Percentiles rank a stretch among this genome's conserved stretches.
Conservation (phyloP, 2,113 vertebrate genomes). For the Lophius piscatorius region DNA sequence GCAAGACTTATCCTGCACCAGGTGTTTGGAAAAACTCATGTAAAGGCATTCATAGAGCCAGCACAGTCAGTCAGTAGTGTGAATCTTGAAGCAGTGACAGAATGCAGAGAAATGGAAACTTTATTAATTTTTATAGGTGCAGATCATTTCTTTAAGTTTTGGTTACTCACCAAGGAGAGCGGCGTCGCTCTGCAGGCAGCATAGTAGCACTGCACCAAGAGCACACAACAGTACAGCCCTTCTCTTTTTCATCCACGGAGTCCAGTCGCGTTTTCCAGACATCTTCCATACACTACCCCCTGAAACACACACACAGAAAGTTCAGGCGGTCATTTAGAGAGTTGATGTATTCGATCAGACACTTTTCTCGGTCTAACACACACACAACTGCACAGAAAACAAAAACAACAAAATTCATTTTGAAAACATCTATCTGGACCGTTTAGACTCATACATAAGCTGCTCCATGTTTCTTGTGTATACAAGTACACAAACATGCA, state of each 20-base stretch:
- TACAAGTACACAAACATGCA: slow-evolving; percentile 34
- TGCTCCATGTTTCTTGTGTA: slow-evolving; percentile 3
- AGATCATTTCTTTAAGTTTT: not conserved
- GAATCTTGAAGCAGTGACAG: not conserved
- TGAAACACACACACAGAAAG: slow-evolving; percentile 44
- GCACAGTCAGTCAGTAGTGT: not conserved
- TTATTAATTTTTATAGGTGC: not conserved
- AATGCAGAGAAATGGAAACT: not conserved
- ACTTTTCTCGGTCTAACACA: too few species aligned
- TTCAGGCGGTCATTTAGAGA: slow-evolving; percentile 45
- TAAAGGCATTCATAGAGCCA: slow-evolving; percentile 19
- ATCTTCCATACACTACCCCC: slow-evolving; percentile 81
- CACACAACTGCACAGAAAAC: too few species aligned
- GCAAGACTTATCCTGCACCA: slow-evolving; percentile 41
- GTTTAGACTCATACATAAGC: not conserved
- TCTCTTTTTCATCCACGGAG: slow-evolving; percentile 78
- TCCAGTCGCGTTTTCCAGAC: slow-evolving; percentile 76
- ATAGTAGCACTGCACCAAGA: slow-evolving; percentile 74
- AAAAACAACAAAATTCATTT: slow-evolving; percentile 4
- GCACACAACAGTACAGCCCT: slow-evolving; percentile 70
- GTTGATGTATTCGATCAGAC: too few species aligned
- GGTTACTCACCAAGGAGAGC: slow-evolving; percentile 66
- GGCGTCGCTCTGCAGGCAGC: slow-evolving; percentile 73
- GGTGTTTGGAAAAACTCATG: slow-evolving; percentile 49
- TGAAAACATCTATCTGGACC: not conserved